These are phyloP conservation scores for Phalera bucephala DNA, from an alignment of 2,888 invertebrate genomes.

Conservation along the genomic window DNA sequence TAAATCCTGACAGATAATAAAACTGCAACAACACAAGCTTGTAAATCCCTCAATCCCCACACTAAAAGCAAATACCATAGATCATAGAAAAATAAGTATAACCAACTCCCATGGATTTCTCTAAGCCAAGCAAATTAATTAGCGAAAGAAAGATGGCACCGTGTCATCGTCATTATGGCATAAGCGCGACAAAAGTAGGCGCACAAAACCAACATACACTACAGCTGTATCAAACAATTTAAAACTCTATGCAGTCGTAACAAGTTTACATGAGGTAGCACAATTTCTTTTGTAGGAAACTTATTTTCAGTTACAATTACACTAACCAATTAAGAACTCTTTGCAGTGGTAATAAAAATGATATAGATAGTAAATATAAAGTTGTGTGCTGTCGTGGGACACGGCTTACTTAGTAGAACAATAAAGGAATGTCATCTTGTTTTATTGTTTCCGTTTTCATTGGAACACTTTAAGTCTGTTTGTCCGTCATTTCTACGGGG, in stretches of 20 bases:
- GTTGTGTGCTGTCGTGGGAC: constrained; percentile 26
- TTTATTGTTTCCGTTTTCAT: constrained; percentile 40
- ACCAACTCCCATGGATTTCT: constrained; percentile 61
- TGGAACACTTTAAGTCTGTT: constrained; percentile 38
- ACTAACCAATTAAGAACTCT: constrained; percentile 16
- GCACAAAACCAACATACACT: constrained; percentile 31
- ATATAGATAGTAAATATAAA: neutral
- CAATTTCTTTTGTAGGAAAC: too few relatives aligned
- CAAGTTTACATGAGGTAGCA: too few relatives aligned
- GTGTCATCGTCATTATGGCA: constrained; percentile 56
- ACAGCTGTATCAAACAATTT: constrained; percentile 6
- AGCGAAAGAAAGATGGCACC: constrained; percentile 49
- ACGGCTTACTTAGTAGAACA: constrained; percentile 38
- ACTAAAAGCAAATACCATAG: constrained; percentile 15
- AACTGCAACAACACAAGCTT: too few relatives aligned
- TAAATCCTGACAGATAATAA: too few relatives aligned
- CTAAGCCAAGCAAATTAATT: constrained; percentile 65
- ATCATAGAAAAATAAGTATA: constrained; percentile 21
- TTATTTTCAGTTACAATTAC: too few relatives aligned
- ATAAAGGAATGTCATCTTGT: constrained; percentile 37
- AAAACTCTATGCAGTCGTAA: constrained; percentile 13
- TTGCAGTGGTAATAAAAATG: constrained; percentile 1
- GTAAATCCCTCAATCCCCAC: too few relatives aligned
- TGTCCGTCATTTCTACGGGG: constrained; percentile 36
- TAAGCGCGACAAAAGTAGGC: constrained; percentile 55